Evolutionary conservation across 2,797 vertebrate genomes (phyloP), one percentile per base, ranked within the genome.

Genomic region (Ataeniobius toweri): DNA sequence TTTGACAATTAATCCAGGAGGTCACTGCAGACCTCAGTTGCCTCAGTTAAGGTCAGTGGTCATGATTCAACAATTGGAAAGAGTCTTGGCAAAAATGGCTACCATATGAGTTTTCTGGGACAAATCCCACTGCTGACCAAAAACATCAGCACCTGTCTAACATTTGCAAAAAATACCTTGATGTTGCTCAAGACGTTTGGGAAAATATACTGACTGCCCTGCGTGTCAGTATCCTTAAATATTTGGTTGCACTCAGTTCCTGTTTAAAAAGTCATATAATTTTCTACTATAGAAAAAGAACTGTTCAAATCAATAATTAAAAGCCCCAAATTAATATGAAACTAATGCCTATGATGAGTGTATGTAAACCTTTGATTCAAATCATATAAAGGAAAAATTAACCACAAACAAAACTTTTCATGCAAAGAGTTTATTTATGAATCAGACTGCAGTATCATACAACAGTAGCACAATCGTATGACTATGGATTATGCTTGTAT

Each of bases 341-440:
- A 48, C 39, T 69, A 16, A 26, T 48, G 67, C n/a, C 6, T 6
- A 48, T 24, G n/a, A 46, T 46, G 63, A 41, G n/a, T 28, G 44
- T 48, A 48, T 48, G 44, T n/a, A 70, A 28, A 46, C 24, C 0
- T 48, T 8, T 70, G 41, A 70, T 44, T 46, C 24, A 71, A 2
- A 56, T 2, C 24, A 39, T 36, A 53, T 26, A 22, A 79, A 77
- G 50, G 24, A 83, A 36, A 3, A 86, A 90, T 74, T 75, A 79
- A 92, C 83, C 78, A 93, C 90, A 93, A 86, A 92, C 85, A 86
- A n/a, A 84, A 82, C 56, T 56, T 78, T 94, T 94, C 95, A 95
- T 95, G 95, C 95, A 95, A 94, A 94, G 90, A 94, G 90, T 95
- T 95, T 95, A 95, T 95, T 95, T 94, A 93, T 93, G 93, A 95